Base-by-base conservation (phyloP, 2,113 vertebrate species). In the Capreolus pygargus region DNA sequence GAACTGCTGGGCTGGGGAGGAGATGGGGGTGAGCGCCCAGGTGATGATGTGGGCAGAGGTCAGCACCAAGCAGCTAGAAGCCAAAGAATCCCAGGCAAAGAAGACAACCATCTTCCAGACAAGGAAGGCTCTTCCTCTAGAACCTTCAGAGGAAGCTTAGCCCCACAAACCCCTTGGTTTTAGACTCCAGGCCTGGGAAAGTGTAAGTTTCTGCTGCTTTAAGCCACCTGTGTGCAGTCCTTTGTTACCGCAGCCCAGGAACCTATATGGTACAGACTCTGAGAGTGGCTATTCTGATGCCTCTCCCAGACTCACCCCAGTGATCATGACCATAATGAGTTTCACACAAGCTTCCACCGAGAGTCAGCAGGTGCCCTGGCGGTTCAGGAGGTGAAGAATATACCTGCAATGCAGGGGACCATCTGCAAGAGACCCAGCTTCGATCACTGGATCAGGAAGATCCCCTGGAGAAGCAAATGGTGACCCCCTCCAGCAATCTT, bases 41-140 rank as follows among this genome's bases (percentile, higher is more conserved):
- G 11, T 13, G 21, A 30, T 2, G 5, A 8, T 15, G 25, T 70
- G 36, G 82, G 11, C 25, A 3, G 64, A 86, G 58, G 50, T 3
- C 28, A 13, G 54, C 0, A 0, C 0, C 6, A 14, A 2, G 3
- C 3, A 3, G 6, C 30, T 7, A 5, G 36, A 10, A 70, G 36
- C 7, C 47, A 5, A 11, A 30, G 25, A 28, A 50, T 55, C n/a
- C 27, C n/a, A 61, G 58, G 12, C 5, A 33, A 17, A 54, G 81
- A 55, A 84, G 81, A 55, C 21, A 15, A 9, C 52, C 23, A 3
- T 55, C 81, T 55, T 39, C 52, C 52, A 39, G 25, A 23, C 84
- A 47, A 52, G 55, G 10, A 55, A 67, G 47, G 10, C 0, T 1
- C 1, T 7, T 74, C 11, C 36, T 17, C 57, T 23, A 3, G 25